Evolutionary conservation across 2,113 vertebrate species (phyloP), one percentile per base, ranked within the genome.

Genomic region (Tragelaphus scriptus): DNA sequence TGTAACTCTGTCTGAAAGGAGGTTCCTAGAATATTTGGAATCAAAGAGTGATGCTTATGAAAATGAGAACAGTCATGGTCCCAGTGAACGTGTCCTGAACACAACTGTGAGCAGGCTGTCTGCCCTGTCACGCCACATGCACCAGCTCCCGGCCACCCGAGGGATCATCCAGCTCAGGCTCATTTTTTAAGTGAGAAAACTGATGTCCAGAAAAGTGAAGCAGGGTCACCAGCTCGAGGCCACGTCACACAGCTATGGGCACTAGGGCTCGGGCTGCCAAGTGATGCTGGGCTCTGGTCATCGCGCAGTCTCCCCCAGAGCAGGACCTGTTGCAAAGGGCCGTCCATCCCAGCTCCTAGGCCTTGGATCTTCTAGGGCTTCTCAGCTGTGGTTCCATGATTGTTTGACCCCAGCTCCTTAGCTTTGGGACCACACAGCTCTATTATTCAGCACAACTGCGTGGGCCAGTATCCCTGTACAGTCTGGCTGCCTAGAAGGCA

Each of bases 71-170:
- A 2, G 63, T 15, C 11, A 21, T 7, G 7, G 19, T 4, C 6
- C 2, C 87, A 30, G 56, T 30, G 2, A 2, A 9, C 1, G 0
- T 2, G 12, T 32, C 0, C 40, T 0, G 59, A 15, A 49, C 2
- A 2, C 3, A 3, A 2, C 32, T 0, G 0, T 1, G 25, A 80
- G 71, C 32, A 4, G n/a, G 21, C 28, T 26, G 51, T 3, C 32
- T 19, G 30, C 82, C 0, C 0, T 3, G 15, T 15, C 26, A 12
- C 7, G 1, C 21, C 9, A 11, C 1, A 0, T 0, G 9, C 3
- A 10, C 44, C 26, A 19, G 51, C 32, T 55, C 59, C 75, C 0
- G 0, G 85, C 2, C 5, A 12, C 81, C 44, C 19, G 10, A 10
- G 19, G 84, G 30, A 13, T 13, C 10, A 0, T 58, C 90, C 47